Percentiles rank a stretch among this genome's conserved stretches.
Evolutionary conservation across 2,888 invertebrate genomes (phyloP).

Genomic region (Tipula unca): DNA sequence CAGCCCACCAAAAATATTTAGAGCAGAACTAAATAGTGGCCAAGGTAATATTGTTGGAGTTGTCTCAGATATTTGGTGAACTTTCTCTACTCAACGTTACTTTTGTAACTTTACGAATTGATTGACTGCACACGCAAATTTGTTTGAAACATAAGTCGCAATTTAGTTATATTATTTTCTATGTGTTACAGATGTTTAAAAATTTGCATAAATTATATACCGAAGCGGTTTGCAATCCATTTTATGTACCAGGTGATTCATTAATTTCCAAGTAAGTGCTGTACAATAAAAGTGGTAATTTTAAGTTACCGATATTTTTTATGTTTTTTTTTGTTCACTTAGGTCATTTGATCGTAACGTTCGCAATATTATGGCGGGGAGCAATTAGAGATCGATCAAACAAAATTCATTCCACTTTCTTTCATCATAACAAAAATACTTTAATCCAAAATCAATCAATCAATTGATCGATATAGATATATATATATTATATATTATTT

Average conservation of each 20-base stretch:
- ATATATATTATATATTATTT: no score
- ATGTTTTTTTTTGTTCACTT: slow-evolving; percentile 28
- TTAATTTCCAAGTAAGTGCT: slow-evolving; percentile 72
- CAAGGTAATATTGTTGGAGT: no score
- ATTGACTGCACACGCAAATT: no score
- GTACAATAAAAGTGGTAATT: neutral
- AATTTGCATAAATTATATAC: slow-evolving; percentile 87
- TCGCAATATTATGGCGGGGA: slow-evolving; percentile 47
- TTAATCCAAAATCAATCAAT: neutral
- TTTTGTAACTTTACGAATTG: no score
- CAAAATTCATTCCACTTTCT: neutral
- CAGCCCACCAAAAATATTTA: no score
- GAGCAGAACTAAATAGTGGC: no score
- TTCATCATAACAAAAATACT: neutral
- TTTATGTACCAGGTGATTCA: slow-evolving; percentile 87
- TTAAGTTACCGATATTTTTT: neutral
- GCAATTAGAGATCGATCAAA: neutral
- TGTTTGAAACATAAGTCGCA: no score
- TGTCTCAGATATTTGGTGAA: no score
- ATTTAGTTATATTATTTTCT: neutral
- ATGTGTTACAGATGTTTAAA: slow-evolving; percentile 61
- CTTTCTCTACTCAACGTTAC: no score
- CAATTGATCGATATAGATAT: neutral
- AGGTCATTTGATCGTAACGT: slow-evolving; percentile 61
- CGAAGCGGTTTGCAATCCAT: slow-evolving; percentile 93